Base-by-base conservation (phyloP, 1,140 invertebrate species). In the Asbolus verrucosus region DNA sequence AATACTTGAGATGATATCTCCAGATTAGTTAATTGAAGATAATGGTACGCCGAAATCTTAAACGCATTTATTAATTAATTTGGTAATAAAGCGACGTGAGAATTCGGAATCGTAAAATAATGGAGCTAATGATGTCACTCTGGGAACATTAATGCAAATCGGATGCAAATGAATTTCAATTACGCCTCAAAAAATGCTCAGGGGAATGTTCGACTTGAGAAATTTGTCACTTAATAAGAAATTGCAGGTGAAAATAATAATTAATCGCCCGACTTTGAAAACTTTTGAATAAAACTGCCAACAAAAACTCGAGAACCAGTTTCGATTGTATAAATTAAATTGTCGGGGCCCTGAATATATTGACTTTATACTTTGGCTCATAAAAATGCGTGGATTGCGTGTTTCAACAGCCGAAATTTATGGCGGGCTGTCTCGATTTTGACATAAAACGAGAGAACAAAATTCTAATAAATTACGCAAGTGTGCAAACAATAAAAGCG, bases 241-340 rank as follows among this genome's bases (percentile, higher is more conserved):
- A 54, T 54, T 54, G 46, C 46, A 54, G 46, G 46, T 54, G 46
- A 54, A 54, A 54, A 54, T 54, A 54, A 54, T 50, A 50, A 50
- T 27, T 24, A 54, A 54, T 54, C 27, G 46, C 19, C 21, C 21
- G 19, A 24, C 0, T 54, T 13, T 8, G 46, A 54, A 54, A 54
- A 50, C 16, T 50, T 50, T 50, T 50, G 43, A 50, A 50, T 50
- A 50, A 36, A 54, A 54, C 46, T 54, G 46, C 27, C 13, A 27
- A 54, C 18, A 54, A 54, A 54, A 54, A 54, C 19, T 54, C 46
- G 46, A 54, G 46, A 54, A 54, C 46, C 46, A 54, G 46, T 54
- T 54, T 54, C 46, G 46, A 54, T 27, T 54, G 46, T 54, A 54
- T 54, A 54, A 54, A 54, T 54, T 54, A 54, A 54, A 54, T 54